Evolutionary conservation across 1,140 invertebrate species (phyloP).

Genomic region (Brachionus manjavacas): DNA sequence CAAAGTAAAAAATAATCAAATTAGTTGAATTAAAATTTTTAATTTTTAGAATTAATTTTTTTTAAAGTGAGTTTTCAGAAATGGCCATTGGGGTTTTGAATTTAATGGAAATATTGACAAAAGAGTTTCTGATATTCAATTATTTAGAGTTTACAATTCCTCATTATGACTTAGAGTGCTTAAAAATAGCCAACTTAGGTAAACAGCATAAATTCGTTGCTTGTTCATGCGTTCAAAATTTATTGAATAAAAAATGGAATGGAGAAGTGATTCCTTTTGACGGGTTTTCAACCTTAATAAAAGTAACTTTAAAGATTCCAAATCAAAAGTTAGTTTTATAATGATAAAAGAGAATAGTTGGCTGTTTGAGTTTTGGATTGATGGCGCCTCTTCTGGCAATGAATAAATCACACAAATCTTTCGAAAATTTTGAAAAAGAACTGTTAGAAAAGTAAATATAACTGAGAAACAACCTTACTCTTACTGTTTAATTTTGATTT

Average conservation of each 20-base stretch:
- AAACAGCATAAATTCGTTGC: conserved; percentile 27
- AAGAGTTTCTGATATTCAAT: background rate
- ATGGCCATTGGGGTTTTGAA: conserved; percentile 50
- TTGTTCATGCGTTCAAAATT: conserved; percentile 21
- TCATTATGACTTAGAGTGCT: background rate
- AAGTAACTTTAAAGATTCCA: background rate
- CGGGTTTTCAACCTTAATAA: background rate
- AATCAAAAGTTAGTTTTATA: background rate
- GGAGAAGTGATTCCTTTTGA: background rate
- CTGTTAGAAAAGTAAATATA: background rate
- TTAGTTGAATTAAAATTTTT: background rate
- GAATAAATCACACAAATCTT: background rate
- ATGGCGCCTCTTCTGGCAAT: background rate
- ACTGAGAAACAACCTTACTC: background rate
- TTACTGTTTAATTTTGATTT: background rate
- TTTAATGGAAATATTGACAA: conserved; percentile 39
- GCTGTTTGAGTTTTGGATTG: background rate
- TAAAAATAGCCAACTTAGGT: conserved; percentile 12
- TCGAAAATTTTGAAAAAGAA: background rate
- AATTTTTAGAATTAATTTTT: background rate
- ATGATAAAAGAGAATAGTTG: background rate
- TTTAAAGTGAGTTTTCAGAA: conserved; percentile 49
- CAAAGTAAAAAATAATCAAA: conserved; percentile 40
- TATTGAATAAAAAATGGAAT: conserved; percentile 9
- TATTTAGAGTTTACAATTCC: background rate